Base-by-base conservation (phyloP, 2,797 vertebrate genomes). In the Melanotaenia nigrans region DNA sequence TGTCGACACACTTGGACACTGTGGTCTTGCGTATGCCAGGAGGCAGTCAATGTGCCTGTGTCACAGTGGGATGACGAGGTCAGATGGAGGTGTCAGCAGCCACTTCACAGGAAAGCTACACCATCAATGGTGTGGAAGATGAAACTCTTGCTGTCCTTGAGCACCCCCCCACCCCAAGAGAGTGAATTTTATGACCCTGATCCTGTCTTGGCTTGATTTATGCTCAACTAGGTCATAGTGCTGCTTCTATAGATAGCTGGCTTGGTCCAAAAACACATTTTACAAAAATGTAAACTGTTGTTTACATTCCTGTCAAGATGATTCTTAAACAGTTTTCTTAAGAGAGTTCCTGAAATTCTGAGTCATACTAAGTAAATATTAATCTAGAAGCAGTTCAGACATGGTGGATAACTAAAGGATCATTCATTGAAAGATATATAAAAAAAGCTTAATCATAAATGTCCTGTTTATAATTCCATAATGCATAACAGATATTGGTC, bases 61-160 rank as follows among this genome's bases (percentile, higher is more conserved):
- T 79, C 65, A 61, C 85, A 77, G 85, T 54, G 55, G 67, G 82
- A 84, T 61, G 79, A 81, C 80, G 83, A 91, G 89, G 89, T 92
- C 89, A 83, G 74, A 78, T 71, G 61, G 65, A 83, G 65, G 78
- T 82, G 78, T 88, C 53, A 28, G 75, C 78, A 74, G 79, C 64
- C 83, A 38, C 75, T 77, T 81, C 56, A 77, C 73, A 76, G 82
- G 71, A 87, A 85, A 73, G 77, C 72, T 77, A 84, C 82, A 65
- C 81, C 71, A 68, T 85, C 85, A 79, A 25, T 83, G 76, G 79
- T 59, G 61, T 76, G 74, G 72, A 87, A 88, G 79, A 90, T 87
- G 69, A 88, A 88, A 88, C 81, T 75, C 73, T 72, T 54, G 14
- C 68, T 81, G 79, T 45, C 79, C 84, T 86, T 88, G 69, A 83